These are phyloP conservation scores for Hyperopisus bebe DNA, from an alignment of 2,113 vertebrate genomes.

Conservation along the genomic window DNA sequence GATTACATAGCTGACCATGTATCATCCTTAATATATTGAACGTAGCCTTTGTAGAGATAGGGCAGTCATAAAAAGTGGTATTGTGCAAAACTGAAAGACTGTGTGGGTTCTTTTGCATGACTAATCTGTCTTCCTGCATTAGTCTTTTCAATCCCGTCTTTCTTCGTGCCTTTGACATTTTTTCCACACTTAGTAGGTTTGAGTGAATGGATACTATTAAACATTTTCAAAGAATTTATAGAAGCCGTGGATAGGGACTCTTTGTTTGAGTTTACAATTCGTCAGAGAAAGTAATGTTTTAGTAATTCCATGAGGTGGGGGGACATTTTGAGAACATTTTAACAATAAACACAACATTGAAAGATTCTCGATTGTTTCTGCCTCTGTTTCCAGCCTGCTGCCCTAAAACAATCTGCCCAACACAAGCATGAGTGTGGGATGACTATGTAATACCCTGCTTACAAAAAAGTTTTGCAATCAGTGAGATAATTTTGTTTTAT, in stretches of 20 bases:
- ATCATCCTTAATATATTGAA: conserved; percentile 98
- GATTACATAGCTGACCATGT: conserved; percentile 99
- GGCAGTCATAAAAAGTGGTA: conserved; percentile 98
- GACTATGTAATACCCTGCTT: conserved; percentile 39
- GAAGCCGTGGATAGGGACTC: conserved; percentile 78
- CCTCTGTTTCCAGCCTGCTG: not conserved
- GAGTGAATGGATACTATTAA: conserved; percentile 99
- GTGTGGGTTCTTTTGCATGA: conserved; percentile 97
- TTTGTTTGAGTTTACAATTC: conserved; percentile 99
- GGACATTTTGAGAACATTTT: conserved; percentile 72
- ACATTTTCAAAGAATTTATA: conserved; percentile 97
- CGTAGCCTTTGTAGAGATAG: conserved; percentile 96
- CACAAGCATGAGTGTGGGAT: not conserved
- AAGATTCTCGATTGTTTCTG: conserved; percentile 58
- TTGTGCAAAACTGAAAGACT: conserved; percentile 93
- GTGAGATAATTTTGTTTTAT: conserved; percentile 58
- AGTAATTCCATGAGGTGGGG: conserved; percentile 78
- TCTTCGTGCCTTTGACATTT: conserved; percentile 99
- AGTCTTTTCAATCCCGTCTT: conserved; percentile 99
- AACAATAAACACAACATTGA: conserved; percentile 53
- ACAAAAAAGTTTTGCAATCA: conserved; percentile 63
- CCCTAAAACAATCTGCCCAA: conserved; percentile 42
- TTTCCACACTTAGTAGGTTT: conserved; percentile 99
- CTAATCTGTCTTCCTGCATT: conserved; percentile 99
- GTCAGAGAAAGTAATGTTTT: conserved; percentile 91